Evolutionary conservation across 2,113 vertebrate species (phyloP).

Genomic region (Blennius ocellaris): DNA sequence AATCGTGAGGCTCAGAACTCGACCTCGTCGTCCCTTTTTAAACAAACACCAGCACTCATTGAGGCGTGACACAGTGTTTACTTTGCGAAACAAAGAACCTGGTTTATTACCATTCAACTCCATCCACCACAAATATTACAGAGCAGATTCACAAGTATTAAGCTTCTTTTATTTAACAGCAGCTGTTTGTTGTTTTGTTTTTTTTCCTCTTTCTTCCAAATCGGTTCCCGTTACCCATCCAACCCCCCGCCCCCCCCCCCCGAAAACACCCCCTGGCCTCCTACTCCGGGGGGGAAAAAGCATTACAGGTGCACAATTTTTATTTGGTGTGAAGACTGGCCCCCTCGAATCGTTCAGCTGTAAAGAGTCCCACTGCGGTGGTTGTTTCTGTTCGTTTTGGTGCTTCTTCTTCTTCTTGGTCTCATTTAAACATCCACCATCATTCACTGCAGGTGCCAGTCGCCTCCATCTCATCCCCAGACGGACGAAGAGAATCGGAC

Average conservation of each 20-base stretch:
- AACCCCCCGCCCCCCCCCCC: constrained; percentile 8
- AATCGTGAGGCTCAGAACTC: too few species aligned
- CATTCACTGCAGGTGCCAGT: constrained; percentile 71
- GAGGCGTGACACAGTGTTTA: constrained; percentile 60
- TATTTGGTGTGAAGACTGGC: constrained; percentile 81
- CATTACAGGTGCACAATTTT: constrained; percentile 74
- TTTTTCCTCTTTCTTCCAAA: constrained; percentile 47
- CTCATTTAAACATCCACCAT: constrained; percentile 54
- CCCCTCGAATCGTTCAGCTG: constrained; percentile 66
- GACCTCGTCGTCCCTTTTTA: neutral
- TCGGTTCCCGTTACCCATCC: constrained; percentile 37
- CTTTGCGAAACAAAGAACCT: constrained; percentile 84
- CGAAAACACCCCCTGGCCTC: constrained; percentile 41
- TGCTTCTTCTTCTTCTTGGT: constrained; percentile 35
- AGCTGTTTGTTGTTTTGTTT: constrained; percentile 68
- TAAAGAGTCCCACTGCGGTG: constrained; percentile 63
- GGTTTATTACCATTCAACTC: constrained; percentile 87
- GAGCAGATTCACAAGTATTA: constrained; percentile 86
- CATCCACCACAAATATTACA: constrained; percentile 87
- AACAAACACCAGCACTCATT: constrained; percentile 21
- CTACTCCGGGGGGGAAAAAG: constrained; percentile 66
- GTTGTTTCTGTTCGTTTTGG: constrained; percentile 65
- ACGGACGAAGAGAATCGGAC: constrained; percentile 74
- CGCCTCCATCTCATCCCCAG: constrained; percentile 60
- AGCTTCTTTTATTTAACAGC: constrained; percentile 83